Evolutionary conservation across 1,140 invertebrate species (phyloP), one percentile per base, ranked within the genome.

Genomic region (Coelopa frigida): DNA sequence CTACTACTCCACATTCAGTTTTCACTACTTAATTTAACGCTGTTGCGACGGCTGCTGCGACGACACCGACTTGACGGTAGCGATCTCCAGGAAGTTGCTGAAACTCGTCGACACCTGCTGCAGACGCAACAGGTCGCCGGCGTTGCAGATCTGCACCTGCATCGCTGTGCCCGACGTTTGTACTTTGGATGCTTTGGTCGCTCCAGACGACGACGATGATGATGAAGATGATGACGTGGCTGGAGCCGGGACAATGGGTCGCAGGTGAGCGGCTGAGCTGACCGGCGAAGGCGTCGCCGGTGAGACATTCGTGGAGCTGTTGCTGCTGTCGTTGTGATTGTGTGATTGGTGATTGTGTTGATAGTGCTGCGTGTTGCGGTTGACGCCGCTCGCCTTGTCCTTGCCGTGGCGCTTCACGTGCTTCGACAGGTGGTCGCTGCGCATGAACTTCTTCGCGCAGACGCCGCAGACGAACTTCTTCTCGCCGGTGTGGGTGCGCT

Each of bases 401-500:
- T 85, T 85, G 22, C 79, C 74, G 69, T 94, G 89, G 4, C 89
- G 76, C 63, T 91, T 91, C 0, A 88, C 82, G 70, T 94, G 90
- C 68, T 94, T 94, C 5, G 88, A 84, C 40, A 94, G 73, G 70
- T 94, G 91, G 71, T 94, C 91, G 49, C 87, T 94, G 29, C 94
- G 79, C 90, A 97, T 95, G 73, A 98, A 97, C 44, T 89, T 78
- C 54, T 92, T 83, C 46, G 82, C 80, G 63, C 94, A 98, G 21
- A 88, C 81, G 4, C 72, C 64, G 64, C 94, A 98, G 1, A 79
- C 85, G 71, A 97, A 97, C 67, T 93, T 89, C 71, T 96, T 97
- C 69, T 97, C 94, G 3, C 94, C 94, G 17, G 89, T 90, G 62
- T 98, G 93, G 1, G 92, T 95, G 7, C 93, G 78, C 58, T 92